Percentiles rank a stretch among this genome's conserved stretches.
Evolutionary conservation across 2,113 vertebrate genomes (phyloP).

Genomic region (Periophthalmus modestus): DNA sequence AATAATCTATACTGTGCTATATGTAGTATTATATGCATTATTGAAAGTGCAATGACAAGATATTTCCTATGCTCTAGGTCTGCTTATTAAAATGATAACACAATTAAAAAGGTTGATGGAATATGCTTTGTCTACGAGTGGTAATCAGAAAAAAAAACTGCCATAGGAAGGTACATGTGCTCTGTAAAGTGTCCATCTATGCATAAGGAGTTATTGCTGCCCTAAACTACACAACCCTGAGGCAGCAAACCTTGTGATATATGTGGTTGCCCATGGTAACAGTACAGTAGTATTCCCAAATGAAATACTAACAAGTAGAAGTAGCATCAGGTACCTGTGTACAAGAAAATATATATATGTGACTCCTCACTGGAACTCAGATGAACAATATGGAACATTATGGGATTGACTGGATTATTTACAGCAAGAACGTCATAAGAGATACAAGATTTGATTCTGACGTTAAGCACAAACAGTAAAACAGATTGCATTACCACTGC

Average conservation of each 20-base stretch:
- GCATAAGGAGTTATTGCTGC: slow-evolving; percentile 53
- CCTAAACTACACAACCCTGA: slow-evolving; percentile 44
- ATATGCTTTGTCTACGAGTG: slow-evolving; percentile 5
- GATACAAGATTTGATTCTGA: too few relatives aligned
- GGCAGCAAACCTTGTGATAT: slow-evolving; percentile 54
- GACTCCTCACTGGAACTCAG: too few relatives aligned
- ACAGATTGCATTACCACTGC: neutral
- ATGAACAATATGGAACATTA: too few relatives aligned
- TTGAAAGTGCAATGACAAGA: neutral
- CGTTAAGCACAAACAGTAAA: too few relatives aligned
- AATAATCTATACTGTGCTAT: neutral
- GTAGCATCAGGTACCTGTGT: neutral
- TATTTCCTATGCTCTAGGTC: neutral
- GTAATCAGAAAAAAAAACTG: slow-evolving; percentile 60
- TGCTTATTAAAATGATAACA: neutral
- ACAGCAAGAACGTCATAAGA: too few relatives aligned
- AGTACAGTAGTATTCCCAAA: slow-evolving; percentile 59
- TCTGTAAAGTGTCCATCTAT: slow-evolving; percentile 50
- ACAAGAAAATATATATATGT: neutral
- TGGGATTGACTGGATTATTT: too few relatives aligned
- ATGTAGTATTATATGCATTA: neutral
- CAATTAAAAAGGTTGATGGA: neutral
- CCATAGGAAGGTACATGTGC: slow-evolving; percentile 50
- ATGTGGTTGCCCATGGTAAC: neutral
- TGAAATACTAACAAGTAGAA: slow-evolving; percentile 47